These are phyloP conservation scores for Rapana venosa DNA, from an alignment of 2,888 invertebrate species.

Conservation along the genomic window DNA sequence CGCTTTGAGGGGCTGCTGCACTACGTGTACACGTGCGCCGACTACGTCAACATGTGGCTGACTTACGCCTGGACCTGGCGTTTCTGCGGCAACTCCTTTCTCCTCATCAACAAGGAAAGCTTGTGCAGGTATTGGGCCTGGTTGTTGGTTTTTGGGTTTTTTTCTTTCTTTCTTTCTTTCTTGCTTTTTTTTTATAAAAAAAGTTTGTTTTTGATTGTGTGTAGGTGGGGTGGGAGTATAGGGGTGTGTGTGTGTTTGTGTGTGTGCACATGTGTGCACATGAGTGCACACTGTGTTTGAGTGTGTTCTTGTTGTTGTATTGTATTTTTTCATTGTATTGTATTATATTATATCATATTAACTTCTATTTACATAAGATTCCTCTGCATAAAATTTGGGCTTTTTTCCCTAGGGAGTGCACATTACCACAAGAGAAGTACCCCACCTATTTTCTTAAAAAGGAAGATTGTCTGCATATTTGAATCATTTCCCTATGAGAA, in stretches of 20 bases:
- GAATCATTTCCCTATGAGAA: too few relatives aligned
- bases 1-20: slow-evolving; percentile 78
- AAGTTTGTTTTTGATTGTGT: not conserved
- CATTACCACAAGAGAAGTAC: too few relatives aligned
- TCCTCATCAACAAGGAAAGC: slow-evolving; percentile 86
- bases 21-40: slow-evolving; percentile 79
- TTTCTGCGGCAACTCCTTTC: slow-evolving; percentile 83
- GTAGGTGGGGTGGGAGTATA: too few relatives aligned
- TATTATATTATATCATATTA: too few relatives aligned
- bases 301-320: too few relatives aligned
- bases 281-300: too few relatives aligned
- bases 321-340: too few relatives aligned
- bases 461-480: too few relatives aligned
- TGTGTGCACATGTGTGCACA: not conserved
- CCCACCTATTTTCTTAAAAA: too few relatives aligned
- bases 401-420: too few relatives aligned
- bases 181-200: not conserved
- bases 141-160: slow-evolving; percentile 16
- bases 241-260: not conserved
- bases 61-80: slow-evolving; percentile 82
- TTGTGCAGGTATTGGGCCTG: slow-evolving; percentile 55
- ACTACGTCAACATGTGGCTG: slow-evolving; percentile 82
- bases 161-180: not conserved
- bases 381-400: too few relatives aligned
- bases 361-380: too few relatives aligned